Percentiles rank a stretch among this genome's conserved stretches.
These are phyloP conservation scores for Poecilia velifera DNA, from an alignment of 2,797 vertebrate genomes.

Conservation along the genomic window DNA sequence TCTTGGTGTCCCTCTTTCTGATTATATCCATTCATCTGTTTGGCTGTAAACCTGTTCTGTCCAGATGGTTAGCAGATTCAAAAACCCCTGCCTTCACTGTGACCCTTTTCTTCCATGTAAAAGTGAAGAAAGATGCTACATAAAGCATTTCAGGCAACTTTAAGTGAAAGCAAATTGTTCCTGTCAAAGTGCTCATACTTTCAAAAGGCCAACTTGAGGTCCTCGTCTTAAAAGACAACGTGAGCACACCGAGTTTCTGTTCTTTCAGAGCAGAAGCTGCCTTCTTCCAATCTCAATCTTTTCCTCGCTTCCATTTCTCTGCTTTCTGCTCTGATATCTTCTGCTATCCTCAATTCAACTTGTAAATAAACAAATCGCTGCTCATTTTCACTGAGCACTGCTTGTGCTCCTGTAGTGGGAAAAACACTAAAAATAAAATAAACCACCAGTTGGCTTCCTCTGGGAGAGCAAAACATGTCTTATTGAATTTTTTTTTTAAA, in stretches of 20 bases:
- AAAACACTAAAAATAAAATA: background rate
- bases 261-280: constrained; percentile 29
- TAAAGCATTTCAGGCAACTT: background rate
- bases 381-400: constrained; percentile 34
- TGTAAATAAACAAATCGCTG: constrained; percentile 38
- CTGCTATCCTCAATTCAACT: constrained; percentile 46
- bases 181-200: constrained; percentile 20
- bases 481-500: background rate
- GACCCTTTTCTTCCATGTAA: background rate
- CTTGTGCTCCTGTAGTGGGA: background rate
- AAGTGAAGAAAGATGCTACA: constrained; percentile 5
- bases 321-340: constrained; percentile 16
- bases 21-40: background rate
- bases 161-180: constrained; percentile 12
- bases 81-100: background rate
- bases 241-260: constrained; percentile 9
- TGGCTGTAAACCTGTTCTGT: background rate
- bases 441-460: background rate
- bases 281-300: constrained; percentile 18
- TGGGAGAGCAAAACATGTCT: background rate
- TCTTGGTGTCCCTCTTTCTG: background rate
- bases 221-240: constrained; percentile 11
- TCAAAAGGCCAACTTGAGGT: constrained; percentile 1
- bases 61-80: background rate
- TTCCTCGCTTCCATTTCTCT: background rate